A percentile compares a stretch with the other conserved stretches of the same genome.
Evolutionary conservation across 2,113 vertebrate species (phyloP).

Genomic region (Phrynocephalus versicolor): DNA sequence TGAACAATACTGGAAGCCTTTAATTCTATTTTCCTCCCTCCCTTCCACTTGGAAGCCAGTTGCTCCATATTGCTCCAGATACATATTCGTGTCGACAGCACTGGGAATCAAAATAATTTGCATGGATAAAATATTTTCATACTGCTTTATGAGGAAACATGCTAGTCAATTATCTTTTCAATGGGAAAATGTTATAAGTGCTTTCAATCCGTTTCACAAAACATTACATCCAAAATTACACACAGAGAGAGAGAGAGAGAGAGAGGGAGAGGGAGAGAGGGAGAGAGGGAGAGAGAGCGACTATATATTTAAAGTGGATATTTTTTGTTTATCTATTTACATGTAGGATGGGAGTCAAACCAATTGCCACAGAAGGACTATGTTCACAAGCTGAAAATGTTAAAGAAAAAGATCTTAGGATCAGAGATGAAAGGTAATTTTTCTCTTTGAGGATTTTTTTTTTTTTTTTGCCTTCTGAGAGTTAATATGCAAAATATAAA

Average conservation of each 20-base stretch:
- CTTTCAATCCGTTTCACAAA: not conserved
- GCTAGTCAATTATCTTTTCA: not conserved
- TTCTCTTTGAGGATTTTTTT: not conserved
- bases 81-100: not conserved
- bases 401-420: conserved; percentile 3
- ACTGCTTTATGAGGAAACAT: not conserved
- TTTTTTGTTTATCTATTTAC: not conserved
- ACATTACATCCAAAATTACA: not conserved
- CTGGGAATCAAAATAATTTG: not conserved
- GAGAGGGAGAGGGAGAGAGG: too few relatives aligned
- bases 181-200: not conserved
- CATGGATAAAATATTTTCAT: not conserved
- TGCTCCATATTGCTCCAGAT: not conserved
- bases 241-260: too few relatives aligned
- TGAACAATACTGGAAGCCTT: not conserved
- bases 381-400: not conserved
- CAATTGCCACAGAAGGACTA: not conserved
- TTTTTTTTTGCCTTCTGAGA: not conserved
- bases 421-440: conserved; percentile 27
- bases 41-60: not conserved
- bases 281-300: too few relatives aligned
- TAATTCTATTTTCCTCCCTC: not conserved
- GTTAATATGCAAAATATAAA: too few relatives aligned
- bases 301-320: too few relatives aligned
- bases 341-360: conserved; percentile 18